Percentiles rank a stretch among this genome's conserved stretches.
Evolutionary conservation across 2,113 vertebrate genomes (phyloP).

Genomic region (Xenopus borealis): DNA sequence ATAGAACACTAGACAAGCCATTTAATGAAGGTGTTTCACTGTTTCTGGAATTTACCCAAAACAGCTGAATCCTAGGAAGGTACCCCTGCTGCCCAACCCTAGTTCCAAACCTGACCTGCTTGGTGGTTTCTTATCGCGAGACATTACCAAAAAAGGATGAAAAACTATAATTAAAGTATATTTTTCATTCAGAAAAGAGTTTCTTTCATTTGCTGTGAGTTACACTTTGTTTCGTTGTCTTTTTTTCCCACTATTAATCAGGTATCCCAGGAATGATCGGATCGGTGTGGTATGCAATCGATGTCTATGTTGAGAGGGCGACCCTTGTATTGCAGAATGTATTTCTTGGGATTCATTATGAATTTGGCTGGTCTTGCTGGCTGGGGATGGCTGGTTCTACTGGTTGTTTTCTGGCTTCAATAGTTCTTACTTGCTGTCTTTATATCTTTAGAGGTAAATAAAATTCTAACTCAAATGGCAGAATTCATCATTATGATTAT

Average conservation of each 20-base stretch:
- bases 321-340: conserved; percentile 53
- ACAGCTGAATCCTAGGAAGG: too few relatives aligned
- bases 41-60: too few relatives aligned
- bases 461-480: too few relatives aligned
- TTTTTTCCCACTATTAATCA: conserved; percentile 29
- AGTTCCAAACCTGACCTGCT: too few relatives aligned
- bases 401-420: conserved; percentile 51
- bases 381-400: conserved; percentile 62
- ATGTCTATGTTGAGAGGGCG: conserved; percentile 61
- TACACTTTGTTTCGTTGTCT: not conserved
- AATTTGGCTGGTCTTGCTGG: conserved; percentile 72
- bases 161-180: too few relatives aligned
- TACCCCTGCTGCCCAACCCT: too few relatives aligned
- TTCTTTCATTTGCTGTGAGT: not conserved
- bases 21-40: too few relatives aligned
- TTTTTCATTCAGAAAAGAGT: too few relatives aligned
- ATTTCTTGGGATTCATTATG: conserved; percentile 64
- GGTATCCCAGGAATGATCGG: conserved; percentile 63
- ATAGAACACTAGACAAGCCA: too few relatives aligned
- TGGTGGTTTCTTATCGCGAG: too few relatives aligned
- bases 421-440: conserved; percentile 61
- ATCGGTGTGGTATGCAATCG: conserved; percentile 64
- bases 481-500: too few relatives aligned
- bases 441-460: conserved; percentile 54
- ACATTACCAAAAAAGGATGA: too few relatives aligned